Evolutionary conservation across 2,113 vertebrate species (phyloP).

Genomic region (Colistium nudipinnis): DNA sequence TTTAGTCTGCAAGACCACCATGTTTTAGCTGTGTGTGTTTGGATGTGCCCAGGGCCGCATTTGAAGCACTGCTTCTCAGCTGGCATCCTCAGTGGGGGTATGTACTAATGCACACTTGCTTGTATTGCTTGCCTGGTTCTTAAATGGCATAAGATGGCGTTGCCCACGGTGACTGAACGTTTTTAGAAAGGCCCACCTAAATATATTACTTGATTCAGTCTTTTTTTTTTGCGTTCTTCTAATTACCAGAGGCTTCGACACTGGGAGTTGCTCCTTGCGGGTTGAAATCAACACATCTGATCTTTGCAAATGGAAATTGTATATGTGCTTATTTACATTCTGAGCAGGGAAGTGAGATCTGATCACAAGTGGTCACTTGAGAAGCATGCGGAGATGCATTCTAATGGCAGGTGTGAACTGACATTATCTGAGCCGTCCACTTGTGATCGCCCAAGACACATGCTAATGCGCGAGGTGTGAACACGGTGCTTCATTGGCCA

Average conservation of each 20-base stretch:
- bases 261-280: neutral
- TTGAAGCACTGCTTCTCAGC: too few species aligned
- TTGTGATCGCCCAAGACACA: neutral
- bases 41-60: neutral
- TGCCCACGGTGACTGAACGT: neutral
- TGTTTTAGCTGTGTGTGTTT: too few species aligned
- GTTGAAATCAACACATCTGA: neutral
- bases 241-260: neutral
- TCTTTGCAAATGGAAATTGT: neutral
- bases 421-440: neutral
- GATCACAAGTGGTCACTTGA: neutral
- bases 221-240: neutral
- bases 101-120: neutral
- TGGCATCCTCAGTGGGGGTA: too few species aligned
- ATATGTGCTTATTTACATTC: neutral
- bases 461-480: neutral
- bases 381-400: neutral
- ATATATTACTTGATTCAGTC: neutral
- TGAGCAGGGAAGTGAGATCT: neutral
- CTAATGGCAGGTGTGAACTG: neutral
- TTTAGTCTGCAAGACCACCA: too few species aligned
- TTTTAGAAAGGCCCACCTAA: neutral
- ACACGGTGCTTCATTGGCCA: neutral
- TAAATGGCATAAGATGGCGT: neutral
- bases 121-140: too few species aligned